A percentile compares a stretch with the other conserved stretches of the same genome.
Evolutionary conservation across 2,113 vertebrate species (phyloP).

Genomic region (rabbit (Oryctolagus cuniculus)): mOryCun1.1 NC_091442.1:115192501-115193000

Average conservation of each 20-base stretch:
- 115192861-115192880: slow-evolving; percentile 26
- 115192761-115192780: background rate
- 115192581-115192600: too few species aligned
- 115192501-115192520: too few species aligned
- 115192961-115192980: too few species aligned
- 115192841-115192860: background rate
- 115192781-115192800: background rate
- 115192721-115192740: slow-evolving; percentile 55
- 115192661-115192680: slow-evolving; percentile 5
- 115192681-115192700: background rate
- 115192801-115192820: background rate
- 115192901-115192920: background rate
- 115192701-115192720: slow-evolving; percentile 48
- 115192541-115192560: too few species aligned
- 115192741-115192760: slow-evolving; percentile 22
- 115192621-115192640: too few species aligned
- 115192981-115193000: too few species aligned
- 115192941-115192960: too few species aligned
- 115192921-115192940: slow-evolving; percentile 51
- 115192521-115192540: too few species aligned
- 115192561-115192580: too few species aligned
- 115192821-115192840: background rate
- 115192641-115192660: too few species aligned
- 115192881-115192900: background rate
- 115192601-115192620: too few species aligned